Conservation (phyloP, 2,113 vertebrate species). For the Raja brachyura region DNA sequence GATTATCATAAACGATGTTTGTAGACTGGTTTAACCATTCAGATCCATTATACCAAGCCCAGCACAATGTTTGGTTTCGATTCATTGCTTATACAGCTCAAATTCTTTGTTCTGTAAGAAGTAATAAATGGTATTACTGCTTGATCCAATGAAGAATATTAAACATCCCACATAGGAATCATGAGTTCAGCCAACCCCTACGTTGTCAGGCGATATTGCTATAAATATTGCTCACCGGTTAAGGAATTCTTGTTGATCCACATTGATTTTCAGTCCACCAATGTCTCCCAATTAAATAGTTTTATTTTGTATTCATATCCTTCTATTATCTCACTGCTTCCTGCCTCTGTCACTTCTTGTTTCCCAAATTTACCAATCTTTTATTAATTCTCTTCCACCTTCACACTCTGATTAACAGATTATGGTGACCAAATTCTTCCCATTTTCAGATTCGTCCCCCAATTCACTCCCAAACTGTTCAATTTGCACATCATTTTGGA, state of each 20-base stretch:
- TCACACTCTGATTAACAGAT: no score
- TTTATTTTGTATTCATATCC: background rate
- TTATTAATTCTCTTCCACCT: no score
- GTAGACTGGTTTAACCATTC: slow-evolving; percentile 45
- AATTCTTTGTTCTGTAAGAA: background rate
- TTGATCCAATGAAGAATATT: background rate
- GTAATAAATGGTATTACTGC: background rate
- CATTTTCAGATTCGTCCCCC: no score
- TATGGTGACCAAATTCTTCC: no score
- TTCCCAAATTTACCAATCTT: no score
- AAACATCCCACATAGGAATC: background rate
- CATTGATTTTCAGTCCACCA: background rate
- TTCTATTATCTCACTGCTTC: background rate
- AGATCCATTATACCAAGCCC: slow-evolving; percentile 43
- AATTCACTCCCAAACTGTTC: no score
- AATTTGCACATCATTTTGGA: no score
- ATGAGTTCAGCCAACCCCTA: background rate
- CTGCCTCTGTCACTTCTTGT: background rate
- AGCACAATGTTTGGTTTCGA: slow-evolving; percentile 43
- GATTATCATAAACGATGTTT: slow-evolving; percentile 42
- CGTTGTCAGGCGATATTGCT: background rate
- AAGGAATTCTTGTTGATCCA: background rate
- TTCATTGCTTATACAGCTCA: slow-evolving; percentile 43
- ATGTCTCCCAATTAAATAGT: background rate
- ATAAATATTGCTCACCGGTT: background rate